Percentiles rank a stretch among this genome's conserved stretches.
These are phyloP conservation scores for Amphiura filiformis DNA, from an alignment of 35 echinoderm and acorn worm species.

Conservation along the genomic window DNA sequence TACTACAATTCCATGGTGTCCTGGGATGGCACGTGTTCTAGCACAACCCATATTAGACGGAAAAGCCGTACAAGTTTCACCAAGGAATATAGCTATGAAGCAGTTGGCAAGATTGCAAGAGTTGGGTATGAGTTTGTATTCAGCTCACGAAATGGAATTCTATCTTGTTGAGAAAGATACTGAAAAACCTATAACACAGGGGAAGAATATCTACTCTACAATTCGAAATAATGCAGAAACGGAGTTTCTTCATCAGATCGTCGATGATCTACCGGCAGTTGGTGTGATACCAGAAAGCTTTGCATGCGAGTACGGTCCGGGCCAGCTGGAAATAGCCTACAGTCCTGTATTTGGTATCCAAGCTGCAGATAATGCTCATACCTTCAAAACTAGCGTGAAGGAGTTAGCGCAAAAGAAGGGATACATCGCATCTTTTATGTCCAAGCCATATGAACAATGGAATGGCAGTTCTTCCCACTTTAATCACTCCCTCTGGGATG, in stretches of 20 bases:
- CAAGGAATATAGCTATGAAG: slow-evolving; percentile 40
- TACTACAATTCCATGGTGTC: slow-evolving; percentile 54
- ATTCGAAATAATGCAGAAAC: slow-evolving; percentile 44
- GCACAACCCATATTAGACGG: slow-evolving; percentile 16
- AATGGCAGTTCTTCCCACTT: slow-evolving; percentile 61
- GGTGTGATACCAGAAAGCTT: slow-evolving; percentile 52
- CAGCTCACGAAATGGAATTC: slow-evolving; percentile 71
- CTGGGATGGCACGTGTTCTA: slow-evolving; percentile 37
- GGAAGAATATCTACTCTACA: slow-evolving; percentile 38
- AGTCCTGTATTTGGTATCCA: slow-evolving; percentile 61
- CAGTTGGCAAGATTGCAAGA: slow-evolving; percentile 42
- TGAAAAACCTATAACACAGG: slow-evolving; percentile 46
- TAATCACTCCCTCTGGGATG: slow-evolving; percentile 68
- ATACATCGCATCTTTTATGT: slow-evolving; percentile 71
- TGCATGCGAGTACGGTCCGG: slow-evolving; percentile 36
- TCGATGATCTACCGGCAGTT: slow-evolving; percentile 7
- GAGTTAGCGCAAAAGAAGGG: slow-evolving; percentile 62
- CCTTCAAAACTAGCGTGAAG: slow-evolving; percentile 63
- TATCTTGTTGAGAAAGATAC: slow-evolving; percentile 56
- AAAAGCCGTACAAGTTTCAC: neutral
- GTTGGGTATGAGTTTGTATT: slow-evolving; percentile 33
- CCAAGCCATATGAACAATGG: slow-evolving; percentile 35
- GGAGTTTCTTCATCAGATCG: slow-evolving; percentile 43
- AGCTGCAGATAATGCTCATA: slow-evolving; percentile 56
- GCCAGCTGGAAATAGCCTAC: slow-evolving; percentile 65